Conservation (phyloP, 2,888 invertebrate species). For the Parnassius smintheus region DNA sequence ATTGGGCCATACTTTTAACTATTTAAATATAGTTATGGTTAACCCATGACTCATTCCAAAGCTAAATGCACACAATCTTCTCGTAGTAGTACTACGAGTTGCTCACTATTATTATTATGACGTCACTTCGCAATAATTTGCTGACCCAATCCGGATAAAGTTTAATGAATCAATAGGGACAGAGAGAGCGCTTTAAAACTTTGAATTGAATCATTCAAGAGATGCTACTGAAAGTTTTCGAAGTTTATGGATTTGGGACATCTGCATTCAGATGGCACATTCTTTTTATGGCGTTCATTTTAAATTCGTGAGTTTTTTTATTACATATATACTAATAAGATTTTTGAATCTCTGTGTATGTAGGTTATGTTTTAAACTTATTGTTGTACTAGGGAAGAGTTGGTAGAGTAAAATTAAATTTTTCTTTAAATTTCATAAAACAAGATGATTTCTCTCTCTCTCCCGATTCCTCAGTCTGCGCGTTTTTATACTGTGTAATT, state of each 20-base stretch:
- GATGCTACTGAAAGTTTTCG: constrained; percentile 7
- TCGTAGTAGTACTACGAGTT: constrained; percentile 41
- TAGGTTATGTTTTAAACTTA: no score
- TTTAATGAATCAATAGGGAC: constrained; percentile 48
- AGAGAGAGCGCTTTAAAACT: constrained; percentile 22
- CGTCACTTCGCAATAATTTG: constrained; percentile 52
- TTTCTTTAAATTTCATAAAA: no score
- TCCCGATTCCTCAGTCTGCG: no score
- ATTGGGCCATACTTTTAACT: constrained; percentile 6
- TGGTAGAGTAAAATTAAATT: no score
- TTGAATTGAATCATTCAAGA: constrained; percentile 28
- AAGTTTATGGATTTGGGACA: neutral
- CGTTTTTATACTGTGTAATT: no score
- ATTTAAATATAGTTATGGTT: constrained; percentile 14
- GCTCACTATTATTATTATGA: constrained; percentile 49
- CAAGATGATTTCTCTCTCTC: no score
- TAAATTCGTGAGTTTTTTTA: no score
- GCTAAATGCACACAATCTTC: constrained; percentile 40
- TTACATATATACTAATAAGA: no score
- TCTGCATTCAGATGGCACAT: neutral
- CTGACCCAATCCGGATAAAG: constrained; percentile 53
- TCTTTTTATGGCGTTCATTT: no score
- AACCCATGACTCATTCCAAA: constrained; percentile 49
- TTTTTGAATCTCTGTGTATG: no score
- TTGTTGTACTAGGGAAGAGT: no score